Base-by-base conservation (phyloP, 1,140 invertebrate species). In the Hestina assimilis region DNA sequence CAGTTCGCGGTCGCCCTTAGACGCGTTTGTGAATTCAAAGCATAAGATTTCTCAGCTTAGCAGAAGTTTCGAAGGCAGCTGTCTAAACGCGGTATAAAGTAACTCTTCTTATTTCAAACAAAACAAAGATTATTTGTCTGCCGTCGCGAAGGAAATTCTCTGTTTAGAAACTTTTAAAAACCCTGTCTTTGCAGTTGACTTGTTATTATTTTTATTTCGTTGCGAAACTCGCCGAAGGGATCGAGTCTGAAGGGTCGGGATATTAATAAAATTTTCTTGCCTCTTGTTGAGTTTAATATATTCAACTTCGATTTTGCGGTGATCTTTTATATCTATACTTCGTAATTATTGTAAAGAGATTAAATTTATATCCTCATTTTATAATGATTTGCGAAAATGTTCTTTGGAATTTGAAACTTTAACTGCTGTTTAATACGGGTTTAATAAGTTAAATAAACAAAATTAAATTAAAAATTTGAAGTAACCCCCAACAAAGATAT, bases 121-220 rank as follows among this genome's bases (percentile, higher is more conserved):
- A 40, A 51, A 24, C 33, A 38, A 50, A 50, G 20, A 23, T 15
- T 50, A 33, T 50, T 26, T 51, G 31, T 38, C 31, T 35, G 31
- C 12, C 31, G 31, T 40, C 23, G 15, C 11, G 33, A 14, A 12
- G 35, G 26, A 26, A 38, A 40, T 41, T 41, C 48, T 40, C 40
- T 51, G 48, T 51, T 51, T 51, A 51, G 33, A 51, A 47, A 51
- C 48, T 51, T 51, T 51, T 51, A 11, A 51, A 41, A 40, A 40
- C 48, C 33, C 24, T 12, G 48, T 40, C 35, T 26, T 40, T 31
- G 48, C 21, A 7, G 14, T 12, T 40, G 48, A 40, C 33, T 51
- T 40, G 33, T 40, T 51, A 40, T 51, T 40, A 51, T 51, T 40
- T 40, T 51, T 24, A 43, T 35, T 35, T 47, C 23, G 23, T 20